These are phyloP conservation scores for Podotricha telesiphe DNA, from an alignment of 2,888 invertebrate species.

Conservation along the genomic window DNA sequence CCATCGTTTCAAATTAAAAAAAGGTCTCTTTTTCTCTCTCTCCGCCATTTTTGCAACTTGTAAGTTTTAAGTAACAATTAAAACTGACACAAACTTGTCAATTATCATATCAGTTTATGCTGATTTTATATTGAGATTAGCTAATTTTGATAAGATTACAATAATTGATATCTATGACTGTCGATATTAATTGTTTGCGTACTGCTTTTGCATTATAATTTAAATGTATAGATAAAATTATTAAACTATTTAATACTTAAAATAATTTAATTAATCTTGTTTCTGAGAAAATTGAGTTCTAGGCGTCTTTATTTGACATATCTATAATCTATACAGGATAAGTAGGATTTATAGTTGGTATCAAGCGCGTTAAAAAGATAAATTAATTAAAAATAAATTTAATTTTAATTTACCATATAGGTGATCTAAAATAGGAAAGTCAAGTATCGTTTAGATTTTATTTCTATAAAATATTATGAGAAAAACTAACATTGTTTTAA, in stretches of 20 bases:
- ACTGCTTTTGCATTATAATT: neutral
- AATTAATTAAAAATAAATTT: no score
- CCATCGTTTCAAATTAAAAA: slow-evolving; percentile 69
- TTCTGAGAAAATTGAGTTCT: neutral
- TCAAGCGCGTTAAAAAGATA: neutral
- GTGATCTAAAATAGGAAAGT: no score
- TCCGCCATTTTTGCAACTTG: slow-evolving; percentile 60
- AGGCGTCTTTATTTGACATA: neutral
- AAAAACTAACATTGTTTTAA: neutral
- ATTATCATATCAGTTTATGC: slow-evolving; percentile 40
- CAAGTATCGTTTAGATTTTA: no score
- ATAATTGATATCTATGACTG: neutral
- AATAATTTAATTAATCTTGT: neutral
- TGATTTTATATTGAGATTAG: slow-evolving; percentile 44
- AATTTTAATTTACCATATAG: no score
- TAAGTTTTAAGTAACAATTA: slow-evolving; percentile 28
- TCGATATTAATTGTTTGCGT: slow-evolving; percentile 10
- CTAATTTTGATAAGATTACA: slow-evolving; percentile 45
- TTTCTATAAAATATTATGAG: neutral
- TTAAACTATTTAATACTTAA: neutral
- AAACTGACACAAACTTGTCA: slow-evolving; percentile 36
- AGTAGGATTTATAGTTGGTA: neutral
- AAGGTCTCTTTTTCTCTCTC: slow-evolving; percentile 67
- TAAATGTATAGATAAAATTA: neutral
- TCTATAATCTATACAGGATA: neutral